Evolutionary conservation across 2,113 vertebrate genomes (phyloP), one percentile per base, ranked within the genome.

Genomic region (Ceratotherium simum): DNA sequence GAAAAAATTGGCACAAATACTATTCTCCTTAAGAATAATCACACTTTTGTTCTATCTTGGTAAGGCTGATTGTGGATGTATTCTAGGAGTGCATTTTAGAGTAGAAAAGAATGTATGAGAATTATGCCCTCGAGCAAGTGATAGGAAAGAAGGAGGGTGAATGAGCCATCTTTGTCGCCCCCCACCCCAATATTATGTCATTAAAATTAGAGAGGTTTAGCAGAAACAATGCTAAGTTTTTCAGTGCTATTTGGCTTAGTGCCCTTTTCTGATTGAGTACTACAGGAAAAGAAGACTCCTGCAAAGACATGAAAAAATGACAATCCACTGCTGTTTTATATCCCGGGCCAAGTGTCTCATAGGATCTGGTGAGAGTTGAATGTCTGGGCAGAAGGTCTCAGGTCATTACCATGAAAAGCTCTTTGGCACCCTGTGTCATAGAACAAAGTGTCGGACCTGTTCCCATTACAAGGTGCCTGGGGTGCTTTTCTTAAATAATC

Each of bases 371-470:
- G 92, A 97, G 97, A 98, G 94, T 80, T 97, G 98, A 97, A 95
- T 83, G 20, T 85, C 65, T 92, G n/a, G 80, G 58, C 64, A 82
- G 87, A 97, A 96, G 90, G 69, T 90, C 48, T 98, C 88, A 97
- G 79, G 75, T 96, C 86, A 95, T 97, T 97, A 98, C 96, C 98
- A 97, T 98, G 94, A 97, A 90, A 94, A 90, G 98, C 97, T 97
- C 79, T 79, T 97, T 96, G 97, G 69, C 72, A 87, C 94, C 98
- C 72, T 89, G 93, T 96, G 97, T 51, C 83, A 95, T 94, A 98
- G 96, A 97, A 97, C 96, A 97, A 97, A 96, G 39, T 86, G 27
- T 89, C 62, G 76, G 92, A 36, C 56, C 51, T 81, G 39, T 91
- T 96, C 90, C 96, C 72, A 95, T 96, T 92, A 87, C 64, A 85